Evolutionary conservation across 2,888 invertebrate species (phyloP).

Genomic region (Geophilus truncorum): DNA sequence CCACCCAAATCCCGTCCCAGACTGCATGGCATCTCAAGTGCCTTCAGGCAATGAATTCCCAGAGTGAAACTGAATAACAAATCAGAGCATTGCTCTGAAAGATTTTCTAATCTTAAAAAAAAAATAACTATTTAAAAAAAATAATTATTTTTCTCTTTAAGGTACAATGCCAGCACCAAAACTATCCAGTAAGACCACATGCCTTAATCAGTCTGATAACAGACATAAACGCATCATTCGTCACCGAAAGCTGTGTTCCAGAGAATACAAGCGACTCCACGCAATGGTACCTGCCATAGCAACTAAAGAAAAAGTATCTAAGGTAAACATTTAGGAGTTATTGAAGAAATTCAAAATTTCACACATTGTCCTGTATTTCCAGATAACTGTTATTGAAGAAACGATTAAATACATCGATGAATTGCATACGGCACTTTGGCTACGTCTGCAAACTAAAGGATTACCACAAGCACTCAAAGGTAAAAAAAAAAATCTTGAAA

Average conservation of each 20-base stretch:
- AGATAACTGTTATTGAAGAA: conserved; percentile 52
- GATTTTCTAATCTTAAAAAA: no score
- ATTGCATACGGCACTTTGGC: conserved; percentile 48
- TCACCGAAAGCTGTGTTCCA: conserved; percentile 36
- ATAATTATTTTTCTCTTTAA: background rate
- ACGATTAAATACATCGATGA: conserved; percentile 52
- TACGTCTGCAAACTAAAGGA: conserved; percentile 43
- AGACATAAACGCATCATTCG: background rate
- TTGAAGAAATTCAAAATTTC: background rate
- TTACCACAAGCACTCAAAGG: conserved; percentile 39
- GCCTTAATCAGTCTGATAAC: background rate
- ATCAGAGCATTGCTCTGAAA: background rate
- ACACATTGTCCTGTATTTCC: no score
- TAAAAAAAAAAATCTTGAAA: no score
- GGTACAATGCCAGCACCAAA: background rate
- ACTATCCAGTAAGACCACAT: background rate
- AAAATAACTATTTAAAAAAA: no score
- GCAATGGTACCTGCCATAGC: conserved; percentile 50
- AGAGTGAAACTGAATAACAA: background rate
- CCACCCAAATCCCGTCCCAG: background rate
- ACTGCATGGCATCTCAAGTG: background rate
- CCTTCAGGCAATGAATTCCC: background rate
- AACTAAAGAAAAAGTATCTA: conserved; percentile 48
- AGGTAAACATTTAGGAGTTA: conserved; percentile 44
- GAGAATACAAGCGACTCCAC: conserved; percentile 48